phyloP scores from a whole-genome alignment of 2,888 invertebrate species.

The Operophtera brumata region DNA sequence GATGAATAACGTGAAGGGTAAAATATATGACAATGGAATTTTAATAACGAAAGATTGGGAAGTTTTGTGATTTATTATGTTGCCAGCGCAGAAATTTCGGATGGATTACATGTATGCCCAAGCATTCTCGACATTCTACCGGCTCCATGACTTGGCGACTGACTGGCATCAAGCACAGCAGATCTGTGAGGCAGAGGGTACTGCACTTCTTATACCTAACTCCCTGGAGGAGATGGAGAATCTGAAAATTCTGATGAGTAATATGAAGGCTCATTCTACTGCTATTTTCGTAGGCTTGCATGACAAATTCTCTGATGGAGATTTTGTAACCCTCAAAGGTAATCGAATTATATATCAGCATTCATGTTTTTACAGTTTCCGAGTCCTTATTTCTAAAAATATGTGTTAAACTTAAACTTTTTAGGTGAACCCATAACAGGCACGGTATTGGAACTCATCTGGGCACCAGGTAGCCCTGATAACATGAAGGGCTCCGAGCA shows the following conservation, averaged over 20 bases:
- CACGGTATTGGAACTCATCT: conserved; percentile 50
- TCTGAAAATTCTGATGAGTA: conserved; percentile 51
- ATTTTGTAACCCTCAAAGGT: conserved; percentile 52
- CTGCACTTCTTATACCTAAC: conserved; percentile 46
- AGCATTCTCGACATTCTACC: conserved; percentile 49
- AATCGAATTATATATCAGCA: background rate
- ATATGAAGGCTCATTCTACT: conserved; percentile 53
- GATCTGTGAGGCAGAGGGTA: conserved; percentile 54
- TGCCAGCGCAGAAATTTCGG: conserved; percentile 51
- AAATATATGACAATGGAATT: conserved; percentile 28
- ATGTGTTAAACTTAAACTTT: background rate
- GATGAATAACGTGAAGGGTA: conserved; percentile 27
- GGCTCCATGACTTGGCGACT: conserved; percentile 51
- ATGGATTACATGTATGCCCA: conserved; percentile 57
- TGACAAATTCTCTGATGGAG: conserved; percentile 49
- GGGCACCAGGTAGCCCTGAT: conserved; percentile 51
- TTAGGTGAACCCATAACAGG: conserved; percentile 47
- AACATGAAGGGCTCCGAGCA: conserved; percentile 45
- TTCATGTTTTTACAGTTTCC: no score
- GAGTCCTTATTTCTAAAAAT: no score
- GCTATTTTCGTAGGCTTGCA: conserved; percentile 54
- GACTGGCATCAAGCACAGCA: conserved; percentile 52
- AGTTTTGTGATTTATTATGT: conserved; percentile 25
- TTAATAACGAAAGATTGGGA: conserved; percentile 19
- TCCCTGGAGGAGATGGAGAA: conserved; percentile 53